phyloP scores from a whole-genome alignment of 2,888 invertebrate species.

The Dascillus cervinus region DNA sequence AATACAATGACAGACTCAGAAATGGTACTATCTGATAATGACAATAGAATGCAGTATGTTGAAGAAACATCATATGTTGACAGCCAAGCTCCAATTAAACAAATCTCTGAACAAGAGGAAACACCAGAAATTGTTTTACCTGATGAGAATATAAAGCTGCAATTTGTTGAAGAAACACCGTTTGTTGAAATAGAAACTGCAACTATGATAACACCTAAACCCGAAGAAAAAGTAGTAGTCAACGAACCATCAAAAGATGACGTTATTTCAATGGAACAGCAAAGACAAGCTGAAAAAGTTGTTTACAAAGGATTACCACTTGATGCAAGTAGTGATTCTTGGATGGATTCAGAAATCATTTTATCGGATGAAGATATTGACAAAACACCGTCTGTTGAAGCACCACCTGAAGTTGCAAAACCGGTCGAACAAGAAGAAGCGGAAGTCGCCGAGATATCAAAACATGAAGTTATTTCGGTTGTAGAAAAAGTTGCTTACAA shows the following conservation, averaged over 20 bases:
- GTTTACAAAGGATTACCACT: neutral
- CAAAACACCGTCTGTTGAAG: neutral
- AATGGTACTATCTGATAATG: slow-evolving; percentile 37
- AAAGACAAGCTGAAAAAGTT: neutral
- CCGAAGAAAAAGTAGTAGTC: too few species aligned
- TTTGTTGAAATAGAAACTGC: neutral
- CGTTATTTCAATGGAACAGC: neutral
- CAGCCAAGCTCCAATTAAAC: neutral
- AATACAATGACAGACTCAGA: slow-evolving; percentile 24
- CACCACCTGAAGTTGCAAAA: neutral
- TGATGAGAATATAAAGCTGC: too few species aligned
- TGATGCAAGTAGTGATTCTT: neutral
- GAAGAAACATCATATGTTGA: neutral
- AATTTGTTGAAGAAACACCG: slow-evolving; percentile 1
- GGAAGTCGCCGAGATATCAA: too few species aligned
- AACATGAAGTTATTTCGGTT: slow-evolving; percentile 4
- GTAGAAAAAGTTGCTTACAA: slow-evolving; percentile 8
- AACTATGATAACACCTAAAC: neutral
- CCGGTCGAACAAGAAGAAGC: slow-evolving; percentile 1
- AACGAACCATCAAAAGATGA: too few species aligned
- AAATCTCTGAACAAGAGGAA: neutral
- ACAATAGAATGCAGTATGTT: slow-evolving; percentile 6
- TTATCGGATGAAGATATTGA: slow-evolving; percentile 9
- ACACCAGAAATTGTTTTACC: slow-evolving; percentile 1
- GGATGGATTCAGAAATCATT: slow-evolving; percentile 1